Conservation (phyloP, 2,888 invertebrate species). For the Epistrophella euchroma region DNA sequence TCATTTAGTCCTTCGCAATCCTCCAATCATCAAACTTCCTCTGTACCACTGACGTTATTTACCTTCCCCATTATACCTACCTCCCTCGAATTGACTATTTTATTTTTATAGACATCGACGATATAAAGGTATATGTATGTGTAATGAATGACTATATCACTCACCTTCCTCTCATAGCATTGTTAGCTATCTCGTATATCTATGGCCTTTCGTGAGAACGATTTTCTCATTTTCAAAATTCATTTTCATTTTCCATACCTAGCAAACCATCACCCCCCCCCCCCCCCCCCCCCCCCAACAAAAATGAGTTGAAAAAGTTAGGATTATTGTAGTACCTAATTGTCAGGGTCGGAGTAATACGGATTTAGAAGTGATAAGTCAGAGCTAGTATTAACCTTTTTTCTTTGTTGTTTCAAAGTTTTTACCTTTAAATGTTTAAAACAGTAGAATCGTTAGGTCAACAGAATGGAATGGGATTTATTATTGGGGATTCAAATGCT, state of each 20-base stretch:
- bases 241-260: slow-evolving; percentile 29
- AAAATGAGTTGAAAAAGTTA: not conserved
- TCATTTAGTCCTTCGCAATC: slow-evolving; percentile 33
- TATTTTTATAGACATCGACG: slow-evolving; percentile 43
- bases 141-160: slow-evolving; percentile 45
- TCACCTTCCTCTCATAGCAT: not conserved
- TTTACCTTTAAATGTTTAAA: no score
- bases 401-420: no score
- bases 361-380: not conserved
- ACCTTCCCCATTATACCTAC: not conserved
- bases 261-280: no score
- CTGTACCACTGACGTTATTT: not conserved
- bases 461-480: no score
- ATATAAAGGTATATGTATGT: no score
- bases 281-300: no score
- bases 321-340: not conserved
- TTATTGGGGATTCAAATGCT: no score
- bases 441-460: no score
- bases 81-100: not conserved
- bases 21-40: not conserved
- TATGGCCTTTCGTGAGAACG: slow-evolving; percentile 8
- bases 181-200: not conserved
- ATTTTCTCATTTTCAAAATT: slow-evolving; percentile 54
- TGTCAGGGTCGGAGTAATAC: not conserved
- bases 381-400: not conserved